These are phyloP conservation scores for Prietella phreatophila DNA, from an alignment of 2,113 vertebrate genomes.

Conservation along the genomic window DNA sequence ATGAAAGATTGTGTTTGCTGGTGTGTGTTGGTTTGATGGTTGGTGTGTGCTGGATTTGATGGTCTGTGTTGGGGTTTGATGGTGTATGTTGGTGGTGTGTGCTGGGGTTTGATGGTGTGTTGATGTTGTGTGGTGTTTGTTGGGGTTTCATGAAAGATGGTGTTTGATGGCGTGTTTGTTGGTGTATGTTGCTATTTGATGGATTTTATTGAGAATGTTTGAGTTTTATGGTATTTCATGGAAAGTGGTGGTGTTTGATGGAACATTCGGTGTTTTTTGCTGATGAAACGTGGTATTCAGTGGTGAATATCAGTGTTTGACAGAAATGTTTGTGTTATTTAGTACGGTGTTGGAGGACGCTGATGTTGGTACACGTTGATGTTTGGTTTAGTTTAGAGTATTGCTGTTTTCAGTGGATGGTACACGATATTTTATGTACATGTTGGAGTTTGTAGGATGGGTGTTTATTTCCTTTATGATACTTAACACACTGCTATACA, in stretches of 20 bases:
- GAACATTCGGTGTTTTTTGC: neutral
- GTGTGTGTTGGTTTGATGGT: neutral
- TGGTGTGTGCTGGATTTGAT: neutral
- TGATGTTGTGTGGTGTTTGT: neutral
- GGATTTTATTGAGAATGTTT: neutral
- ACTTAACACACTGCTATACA: neutral
- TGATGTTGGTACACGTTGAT: neutral
- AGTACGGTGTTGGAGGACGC: neutral
- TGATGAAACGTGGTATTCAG: neutral
- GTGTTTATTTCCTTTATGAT: neutral
- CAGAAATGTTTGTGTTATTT: neutral
- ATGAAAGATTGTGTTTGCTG: too few species aligned
- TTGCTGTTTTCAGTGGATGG: neutral
- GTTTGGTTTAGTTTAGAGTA: neutral
- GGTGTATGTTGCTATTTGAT: neutral
- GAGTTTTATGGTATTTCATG: neutral
- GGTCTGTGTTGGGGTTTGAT: neutral
- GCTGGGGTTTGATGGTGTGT: neutral
- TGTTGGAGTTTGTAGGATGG: neutral
- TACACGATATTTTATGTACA: neutral
- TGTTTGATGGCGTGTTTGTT: neutral
- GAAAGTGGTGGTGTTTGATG: neutral
- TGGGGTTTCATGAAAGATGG: neutral
- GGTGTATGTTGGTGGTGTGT: neutral
- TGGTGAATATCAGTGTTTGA: neutral